Base-by-base conservation (phyloP, 2,888 invertebrate genomes). In the Stegophylla sp. region DNA sequence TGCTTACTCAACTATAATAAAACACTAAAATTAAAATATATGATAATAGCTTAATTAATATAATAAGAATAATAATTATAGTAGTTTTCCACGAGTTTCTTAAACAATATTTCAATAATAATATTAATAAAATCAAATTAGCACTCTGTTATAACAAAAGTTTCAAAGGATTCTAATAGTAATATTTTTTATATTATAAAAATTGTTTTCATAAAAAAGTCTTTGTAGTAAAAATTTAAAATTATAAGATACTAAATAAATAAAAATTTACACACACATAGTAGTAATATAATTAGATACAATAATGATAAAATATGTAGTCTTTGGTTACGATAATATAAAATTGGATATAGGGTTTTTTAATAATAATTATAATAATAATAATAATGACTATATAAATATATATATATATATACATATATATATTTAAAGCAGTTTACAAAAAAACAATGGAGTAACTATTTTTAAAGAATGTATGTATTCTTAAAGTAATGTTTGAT, bases 181-280 rank as follows among this genome's bases (percentile, higher is more conserved):
- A 77, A 3, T 51, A 63, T 34, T n/a, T n/a, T n/a, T n/a, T 45
- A 48, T 23, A 59, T 79, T 71, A 79, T 61, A 79, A 71, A 79
- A 79, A 71, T 61, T 48, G 17, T 71, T 51, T 71, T 63, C n/a
- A 69, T 69, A 74, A 61, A 76, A 64, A 71, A 79, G 59, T 71
- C 69, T 71, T 79, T 10, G 5, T 77, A 77, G 17, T 79, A 69
- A 71, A 79, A 61, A 48, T 69, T 61, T 79, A 71, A 79, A 71
- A 48, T 69, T 61, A 71, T 61, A 79, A 63, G 69, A 67, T 66
- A 41, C 45, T 66, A 79, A 79, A 69, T 48, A 79, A 79, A 77
- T 66, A 66, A 75, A 76, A 76, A 56, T 61, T 48, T 45, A 71
- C 69, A 71, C 51, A 59, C 12, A 15, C 51, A 71, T 61, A 71